Conservation (phyloP, 2,797 vertebrate species). For the Labeo calbasu region DNA sequence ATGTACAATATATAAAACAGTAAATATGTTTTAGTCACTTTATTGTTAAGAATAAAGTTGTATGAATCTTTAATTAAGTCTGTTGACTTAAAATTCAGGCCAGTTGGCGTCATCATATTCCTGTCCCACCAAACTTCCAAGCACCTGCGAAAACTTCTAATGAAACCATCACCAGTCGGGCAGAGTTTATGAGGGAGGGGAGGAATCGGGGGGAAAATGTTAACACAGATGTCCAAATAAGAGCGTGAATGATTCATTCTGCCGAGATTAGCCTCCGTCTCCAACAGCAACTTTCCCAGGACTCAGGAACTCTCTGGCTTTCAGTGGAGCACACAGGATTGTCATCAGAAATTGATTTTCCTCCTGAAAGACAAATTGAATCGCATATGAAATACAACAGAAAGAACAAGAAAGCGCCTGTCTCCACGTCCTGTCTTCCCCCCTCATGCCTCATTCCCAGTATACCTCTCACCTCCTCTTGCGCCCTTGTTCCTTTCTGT, state of each 20-base stretch:
- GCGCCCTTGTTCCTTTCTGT: constrained; percentile 81
- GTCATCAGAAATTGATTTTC: constrained; percentile 99
- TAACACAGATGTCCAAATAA: constrained; percentile 90
- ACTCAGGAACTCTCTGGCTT: constrained; percentile 86
- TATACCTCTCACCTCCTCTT: constrained; percentile 66
- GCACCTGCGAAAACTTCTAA: constrained; percentile 86
- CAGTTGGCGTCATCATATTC: constrained; percentile 59
- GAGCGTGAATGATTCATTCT: constrained; percentile 86
- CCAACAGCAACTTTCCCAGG: constrained; percentile 95
- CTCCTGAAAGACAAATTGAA: constrained; percentile 98
- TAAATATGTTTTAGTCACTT: neutral
- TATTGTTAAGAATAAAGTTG: neutral
- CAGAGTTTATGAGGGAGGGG: constrained; percentile 69
- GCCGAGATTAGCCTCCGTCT: constrained; percentile 89
- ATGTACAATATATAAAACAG: neutral
- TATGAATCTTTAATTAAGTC: neutral
- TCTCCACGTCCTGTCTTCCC: constrained; percentile 79
- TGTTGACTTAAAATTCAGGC: constrained; percentile 42
- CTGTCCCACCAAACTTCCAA: constrained; percentile 70
- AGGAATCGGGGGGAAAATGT: constrained; percentile 70
- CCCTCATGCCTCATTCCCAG: constrained; percentile 65
- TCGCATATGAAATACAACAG: constrained; percentile 95
- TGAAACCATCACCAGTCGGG: constrained; percentile 86
- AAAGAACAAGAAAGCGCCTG: constrained; percentile 95
- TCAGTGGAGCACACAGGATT: constrained; percentile 91